These are phyloP conservation scores for Anseranas semipalmata DNA, from an alignment of 2,113 vertebrate genomes.

Conservation along the genomic window DNA sequence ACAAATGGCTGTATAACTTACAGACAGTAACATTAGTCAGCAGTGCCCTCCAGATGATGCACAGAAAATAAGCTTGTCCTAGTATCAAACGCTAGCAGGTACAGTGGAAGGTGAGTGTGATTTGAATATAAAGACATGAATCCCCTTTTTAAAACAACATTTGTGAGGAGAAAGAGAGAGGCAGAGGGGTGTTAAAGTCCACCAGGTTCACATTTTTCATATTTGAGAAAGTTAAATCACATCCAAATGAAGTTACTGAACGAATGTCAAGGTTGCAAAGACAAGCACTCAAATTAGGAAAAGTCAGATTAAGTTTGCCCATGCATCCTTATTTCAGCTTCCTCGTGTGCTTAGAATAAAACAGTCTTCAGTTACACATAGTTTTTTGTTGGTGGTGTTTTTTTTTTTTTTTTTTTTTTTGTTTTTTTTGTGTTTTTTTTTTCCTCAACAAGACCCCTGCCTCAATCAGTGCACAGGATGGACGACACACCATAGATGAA, in stretches of 20 bases:
- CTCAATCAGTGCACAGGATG: conserved; percentile 72
- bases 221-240: conserved; percentile 16
- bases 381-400: neutral
- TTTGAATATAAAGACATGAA: neutral
- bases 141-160: neutral
- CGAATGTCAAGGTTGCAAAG: conserved; percentile 53
- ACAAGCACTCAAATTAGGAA: conserved; percentile 57
- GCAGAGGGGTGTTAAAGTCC: conserved; percentile 52
- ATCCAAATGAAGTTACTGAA: conserved; percentile 27
- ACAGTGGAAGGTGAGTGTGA: neutral
- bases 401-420: neutral
- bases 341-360: neutral
- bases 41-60: neutral
- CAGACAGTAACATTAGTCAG: neutral
- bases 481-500: conserved; percentile 41
- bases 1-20: neutral
- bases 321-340: conserved; percentile 61
- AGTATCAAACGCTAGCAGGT: neutral
- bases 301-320: conserved; percentile 49
- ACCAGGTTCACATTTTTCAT: neutral
- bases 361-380: neutral
- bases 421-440: neutral
- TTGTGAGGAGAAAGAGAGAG: conserved; percentile 30
- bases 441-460: conserved; percentile 38
- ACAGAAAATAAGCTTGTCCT: neutral